These are phyloP conservation scores for Arion vulgaris DNA, from an alignment of 1,140 invertebrate species.

Conservation along the genomic window DNA sequence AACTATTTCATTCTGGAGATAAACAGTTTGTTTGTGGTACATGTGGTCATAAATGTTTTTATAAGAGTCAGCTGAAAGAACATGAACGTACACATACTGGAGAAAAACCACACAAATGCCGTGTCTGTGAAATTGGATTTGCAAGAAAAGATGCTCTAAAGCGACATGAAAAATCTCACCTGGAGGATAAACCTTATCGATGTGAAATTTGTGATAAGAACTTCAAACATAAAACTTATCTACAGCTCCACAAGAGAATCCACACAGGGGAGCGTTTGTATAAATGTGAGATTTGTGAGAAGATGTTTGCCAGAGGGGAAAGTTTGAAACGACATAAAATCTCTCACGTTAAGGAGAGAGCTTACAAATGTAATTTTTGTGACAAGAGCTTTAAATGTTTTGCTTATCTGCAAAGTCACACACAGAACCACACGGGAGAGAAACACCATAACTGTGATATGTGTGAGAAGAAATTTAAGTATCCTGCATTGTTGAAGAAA, in stretches of 20 bases:
- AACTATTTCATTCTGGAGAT: slow-evolving; percentile 41
- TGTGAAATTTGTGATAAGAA: slow-evolving; percentile 88
- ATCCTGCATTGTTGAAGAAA: slow-evolving; percentile 95
- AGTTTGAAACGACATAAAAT: slow-evolving; percentile 22
- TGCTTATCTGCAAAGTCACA: slow-evolving; percentile 29
- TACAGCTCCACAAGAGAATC: slow-evolving; percentile 75
- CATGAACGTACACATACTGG: slow-evolving; percentile 52
- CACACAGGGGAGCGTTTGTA: slow-evolving; percentile 34
- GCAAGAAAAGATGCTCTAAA: slow-evolving; percentile 88
- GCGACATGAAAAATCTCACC: slow-evolving; percentile 70
- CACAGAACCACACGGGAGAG: slow-evolving; percentile 32
- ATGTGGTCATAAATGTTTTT: slow-evolving; percentile 36
- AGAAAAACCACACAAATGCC: slow-evolving; percentile 68
- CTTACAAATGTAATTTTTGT: slow-evolving; percentile 14
- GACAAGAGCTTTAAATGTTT: slow-evolving; percentile 36
- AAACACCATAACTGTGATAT: slow-evolving; percentile 33
- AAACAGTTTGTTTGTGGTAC: slow-evolving; percentile 34
- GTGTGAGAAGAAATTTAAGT: slow-evolving; percentile 69
- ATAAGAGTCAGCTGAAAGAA: slow-evolving; percentile 42
- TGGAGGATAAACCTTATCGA: slow-evolving; percentile 34
- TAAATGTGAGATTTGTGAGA: slow-evolving; percentile 84
- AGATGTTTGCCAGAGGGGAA: slow-evolving; percentile 81
- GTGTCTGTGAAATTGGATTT: slow-evolving; percentile 90
- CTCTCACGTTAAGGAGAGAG: slow-evolving; percentile 1
- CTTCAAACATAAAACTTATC: slow-evolving; percentile 90